phyloP scores from a whole-genome alignment of 2,797 vertebrate genomes.

The Philypnodon macrostomus region DNA sequence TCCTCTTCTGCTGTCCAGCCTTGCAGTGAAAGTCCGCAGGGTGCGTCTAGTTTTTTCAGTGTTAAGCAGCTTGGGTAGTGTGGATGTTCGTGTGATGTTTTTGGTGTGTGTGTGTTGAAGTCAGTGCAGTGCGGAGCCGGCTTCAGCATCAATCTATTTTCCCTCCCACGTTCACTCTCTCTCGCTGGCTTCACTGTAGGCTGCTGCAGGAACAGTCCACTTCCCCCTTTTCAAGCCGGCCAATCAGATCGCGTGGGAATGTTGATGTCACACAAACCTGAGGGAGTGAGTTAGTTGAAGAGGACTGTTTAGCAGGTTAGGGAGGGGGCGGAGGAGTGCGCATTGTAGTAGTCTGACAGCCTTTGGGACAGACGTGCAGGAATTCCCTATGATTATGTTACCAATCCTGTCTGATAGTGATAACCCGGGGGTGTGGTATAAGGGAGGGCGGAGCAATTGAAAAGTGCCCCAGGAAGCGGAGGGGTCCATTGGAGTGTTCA shows the following conservation, averaged over 20 bases:
- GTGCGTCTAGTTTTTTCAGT: slow-evolving; percentile 54
- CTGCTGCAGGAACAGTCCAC: slow-evolving; percentile 76
- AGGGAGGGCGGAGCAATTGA: too few relatives aligned
- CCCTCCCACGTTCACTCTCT: slow-evolving; percentile 32
- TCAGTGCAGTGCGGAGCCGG: slow-evolving; percentile 57
- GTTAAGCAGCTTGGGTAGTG: slow-evolving; percentile 64
- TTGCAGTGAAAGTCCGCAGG: slow-evolving; percentile 50
- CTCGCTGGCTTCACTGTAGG: slow-evolving; percentile 43
- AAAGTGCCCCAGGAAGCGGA: too few relatives aligned
- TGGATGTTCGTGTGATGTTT: slow-evolving; percentile 48
- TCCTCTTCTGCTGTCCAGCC: slow-evolving; percentile 50
- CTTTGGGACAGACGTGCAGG: slow-evolving; percentile 52
- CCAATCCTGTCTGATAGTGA: too few relatives aligned
- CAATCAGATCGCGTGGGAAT: slow-evolving; percentile 76
- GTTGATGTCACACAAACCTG: slow-evolving; percentile 81
- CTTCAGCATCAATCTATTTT: slow-evolving; percentile 67
- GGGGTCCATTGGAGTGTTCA: too few relatives aligned
- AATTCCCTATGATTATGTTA: slow-evolving; percentile 56
- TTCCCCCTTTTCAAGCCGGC: slow-evolving; percentile 63
- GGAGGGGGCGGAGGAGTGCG: slow-evolving; percentile 30
- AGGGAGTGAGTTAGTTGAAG: slow-evolving; percentile 49
- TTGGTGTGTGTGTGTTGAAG: slow-evolving; percentile 34
- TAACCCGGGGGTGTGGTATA: too few relatives aligned
- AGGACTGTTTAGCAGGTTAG: slow-evolving; percentile 55
- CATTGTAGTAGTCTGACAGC: slow-evolving; percentile 42